These are phyloP conservation scores for Grammomys dolichurus DNA, from an alignment of 2,113 vertebrate species.

Conservation along the genomic window DNA sequence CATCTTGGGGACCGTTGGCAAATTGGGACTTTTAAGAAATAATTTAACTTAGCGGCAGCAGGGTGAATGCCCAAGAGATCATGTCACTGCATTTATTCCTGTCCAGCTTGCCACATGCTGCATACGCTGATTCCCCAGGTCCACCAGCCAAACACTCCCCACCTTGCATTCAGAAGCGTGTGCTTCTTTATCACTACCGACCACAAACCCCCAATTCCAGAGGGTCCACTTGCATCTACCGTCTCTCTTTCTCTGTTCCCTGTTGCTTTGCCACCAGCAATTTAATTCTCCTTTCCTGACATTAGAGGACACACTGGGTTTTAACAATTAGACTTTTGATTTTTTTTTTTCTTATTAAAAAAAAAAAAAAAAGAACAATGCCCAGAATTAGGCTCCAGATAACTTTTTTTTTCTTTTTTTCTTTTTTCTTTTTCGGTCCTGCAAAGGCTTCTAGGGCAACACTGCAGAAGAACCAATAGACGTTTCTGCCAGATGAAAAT, in stretches of 20 bases:
- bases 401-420: background rate
- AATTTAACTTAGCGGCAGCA: background rate
- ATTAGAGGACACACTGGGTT: slow-evolving; percentile 56
- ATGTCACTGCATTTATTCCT: background rate
- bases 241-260: background rate
- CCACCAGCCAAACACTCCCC: background rate
- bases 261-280: slow-evolving; percentile 49
- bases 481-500: slow-evolving; percentile 77
- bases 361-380: background rate
- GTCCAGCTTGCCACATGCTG: accelerated
- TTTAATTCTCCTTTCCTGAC: slow-evolving; percentile 62
- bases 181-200: background rate
- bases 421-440: background rate
- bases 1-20: background rate
- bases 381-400: slow-evolving; percentile 69
- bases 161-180: background rate
- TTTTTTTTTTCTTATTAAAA: slow-evolving; percentile 62
- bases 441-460: slow-evolving; percentile 68
- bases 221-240: background rate
- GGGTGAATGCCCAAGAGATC: background rate
- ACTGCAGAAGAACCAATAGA: slow-evolving; percentile 48
- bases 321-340: slow-evolving; percentile 70
- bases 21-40: background rate
- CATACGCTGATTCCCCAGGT: background rate
- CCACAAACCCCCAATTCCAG: slow-evolving; percentile 50